These are phyloP conservation scores for Boloria selene DNA, from an alignment of 2,888 invertebrate species.

Conservation along the genomic window DNA sequence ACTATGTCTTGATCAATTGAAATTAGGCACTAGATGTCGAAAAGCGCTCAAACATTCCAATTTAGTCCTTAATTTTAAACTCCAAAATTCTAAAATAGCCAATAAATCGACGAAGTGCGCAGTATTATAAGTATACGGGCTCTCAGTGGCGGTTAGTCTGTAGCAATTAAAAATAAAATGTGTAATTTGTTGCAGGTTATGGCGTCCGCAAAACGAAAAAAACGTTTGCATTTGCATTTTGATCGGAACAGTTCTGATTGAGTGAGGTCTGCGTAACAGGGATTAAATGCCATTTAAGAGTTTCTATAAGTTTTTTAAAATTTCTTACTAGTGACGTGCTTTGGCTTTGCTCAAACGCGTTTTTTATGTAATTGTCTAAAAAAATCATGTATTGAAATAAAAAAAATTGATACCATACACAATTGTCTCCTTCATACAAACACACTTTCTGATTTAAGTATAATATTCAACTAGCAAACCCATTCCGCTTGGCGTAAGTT, in stretches of 20 bases:
- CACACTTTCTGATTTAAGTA: too few relatives aligned
- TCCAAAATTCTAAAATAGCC: not conserved
- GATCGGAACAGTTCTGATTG: slow-evolving; percentile 75
- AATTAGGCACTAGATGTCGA: too few relatives aligned
- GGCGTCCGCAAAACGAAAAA: slow-evolving; percentile 64
- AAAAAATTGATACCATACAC: too few relatives aligned
- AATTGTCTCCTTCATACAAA: too few relatives aligned
- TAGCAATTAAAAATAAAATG: slow-evolving; percentile 80
- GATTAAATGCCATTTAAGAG: slow-evolving; percentile 15
- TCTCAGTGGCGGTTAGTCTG: slow-evolving; percentile 48
- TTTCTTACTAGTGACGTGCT: not conserved
- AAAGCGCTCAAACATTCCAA: too few relatives aligned
- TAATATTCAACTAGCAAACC: too few relatives aligned
- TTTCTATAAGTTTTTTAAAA: not conserved
- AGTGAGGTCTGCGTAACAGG: slow-evolving; percentile 52
- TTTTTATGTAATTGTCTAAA: too few relatives aligned
- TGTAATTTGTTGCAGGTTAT: slow-evolving; percentile 78
- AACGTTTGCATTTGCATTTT: slow-evolving; percentile 67
- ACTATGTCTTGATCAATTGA: too few relatives aligned
- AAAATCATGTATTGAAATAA: too few relatives aligned
- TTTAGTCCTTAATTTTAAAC: too few relatives aligned
- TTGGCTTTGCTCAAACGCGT: too few relatives aligned
- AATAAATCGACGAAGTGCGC: not conserved
- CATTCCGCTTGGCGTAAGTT: too few relatives aligned
- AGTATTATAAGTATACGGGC: not conserved